phyloP scores from a whole-genome alignment of 2,888 invertebrate species.

The Calliopum simillimum region DNA sequence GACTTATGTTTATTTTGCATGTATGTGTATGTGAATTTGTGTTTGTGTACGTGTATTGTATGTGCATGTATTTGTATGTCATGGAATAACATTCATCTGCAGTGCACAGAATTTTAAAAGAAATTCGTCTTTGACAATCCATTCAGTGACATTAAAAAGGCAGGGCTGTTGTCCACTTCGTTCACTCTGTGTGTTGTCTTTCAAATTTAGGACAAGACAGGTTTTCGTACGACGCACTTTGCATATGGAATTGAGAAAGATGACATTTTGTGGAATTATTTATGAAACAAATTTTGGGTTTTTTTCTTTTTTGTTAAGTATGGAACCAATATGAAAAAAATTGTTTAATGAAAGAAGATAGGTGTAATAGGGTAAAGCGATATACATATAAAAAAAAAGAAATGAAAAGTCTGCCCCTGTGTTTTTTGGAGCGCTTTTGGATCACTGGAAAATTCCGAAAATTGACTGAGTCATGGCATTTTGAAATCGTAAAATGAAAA shows the following conservation, averaged over 20 bases:
- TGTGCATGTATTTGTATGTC: background rate
- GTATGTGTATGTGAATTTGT: background rate
- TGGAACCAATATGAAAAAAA: no score
- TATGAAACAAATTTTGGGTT: no score
- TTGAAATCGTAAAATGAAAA: no score
- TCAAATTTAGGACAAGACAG: background rate
- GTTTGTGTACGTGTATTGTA: background rate
- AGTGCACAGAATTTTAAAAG: slow-evolving; percentile 22
- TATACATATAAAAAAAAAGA: no score
- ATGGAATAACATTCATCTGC: background rate
- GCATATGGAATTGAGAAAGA: background rate
- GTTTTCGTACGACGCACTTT: background rate
- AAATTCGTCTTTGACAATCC: slow-evolving; percentile 25
- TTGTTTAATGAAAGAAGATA: no score
- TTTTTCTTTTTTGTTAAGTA: no score
- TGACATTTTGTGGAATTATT: no score
- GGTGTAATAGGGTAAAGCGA: no score
- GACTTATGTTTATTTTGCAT: background rate
- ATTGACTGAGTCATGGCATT: no score
- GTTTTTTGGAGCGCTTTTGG: no score
- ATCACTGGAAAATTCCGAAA: no score
- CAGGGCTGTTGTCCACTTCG: background rate
- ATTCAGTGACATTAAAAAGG: slow-evolving; percentile 15
- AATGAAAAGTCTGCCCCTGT: no score
- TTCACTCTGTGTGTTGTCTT: background rate